Evolutionary conservation across 2,797 vertebrate genomes (phyloP), one percentile per base, ranked within the genome.

Genomic region (Etheostoma nigrum): DNA sequence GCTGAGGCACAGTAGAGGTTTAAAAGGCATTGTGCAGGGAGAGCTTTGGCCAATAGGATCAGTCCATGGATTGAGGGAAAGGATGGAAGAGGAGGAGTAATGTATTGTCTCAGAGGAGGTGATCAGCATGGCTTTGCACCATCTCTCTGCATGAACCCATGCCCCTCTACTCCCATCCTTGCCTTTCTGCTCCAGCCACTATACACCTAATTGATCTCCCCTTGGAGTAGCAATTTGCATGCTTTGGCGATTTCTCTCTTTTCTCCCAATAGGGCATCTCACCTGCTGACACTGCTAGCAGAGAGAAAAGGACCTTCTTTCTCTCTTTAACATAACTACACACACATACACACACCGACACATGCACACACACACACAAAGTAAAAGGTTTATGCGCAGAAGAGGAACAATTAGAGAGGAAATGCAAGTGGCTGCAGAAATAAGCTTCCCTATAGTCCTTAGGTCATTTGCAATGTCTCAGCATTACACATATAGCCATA

Each of bases 131-230:
- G 86, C 86, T 88, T 67, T 88, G 86, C 88, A 91, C 86, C 87
- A 87, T 85, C 89, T 86, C 89, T 83, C 85, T 88, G 91, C 89
- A 81, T 88, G 91, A 77, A 84, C 92, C 78, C 76, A 69, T 76
- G 82, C 84, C 73, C 83, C 80, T 76, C 79, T 83, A 82, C 68
- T 40, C 80, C 85, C 74, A 82, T 87, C 71, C 62, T 70, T 71
- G 73, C 76, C 72, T 91, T 85, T 88, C 81, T 88, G 85, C 84
- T 88, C 75, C 33, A 88, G 87, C 87, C 87, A 55, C 86, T 86
- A 80, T 86, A 87, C 88, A 89, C 86, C 88, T 94, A 94, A 95
- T 95, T 95, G 94, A 94, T 94, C 91, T 92, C 88, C 89, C 92
- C 83, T 87, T 82, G 78, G 92, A 92, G 86, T 74, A 81, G 85